These are phyloP conservation scores for Cololabis saira DNA, from an alignment of 2,113 vertebrate genomes.

Conservation along the genomic window DNA sequence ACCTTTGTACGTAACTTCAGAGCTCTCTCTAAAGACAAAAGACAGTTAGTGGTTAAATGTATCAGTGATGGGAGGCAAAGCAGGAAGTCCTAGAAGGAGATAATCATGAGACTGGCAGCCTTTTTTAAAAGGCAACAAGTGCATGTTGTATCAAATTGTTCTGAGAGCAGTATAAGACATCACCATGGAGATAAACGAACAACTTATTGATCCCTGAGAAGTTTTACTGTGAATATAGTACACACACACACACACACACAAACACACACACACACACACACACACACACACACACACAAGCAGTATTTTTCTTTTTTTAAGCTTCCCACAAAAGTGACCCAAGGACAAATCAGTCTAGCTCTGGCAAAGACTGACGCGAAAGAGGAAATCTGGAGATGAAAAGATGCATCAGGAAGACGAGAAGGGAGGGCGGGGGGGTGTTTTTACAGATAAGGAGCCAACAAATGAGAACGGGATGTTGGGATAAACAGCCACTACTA, in stretches of 20 bases:
- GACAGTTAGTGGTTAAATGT: conserved; percentile 7
- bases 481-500: conserved; percentile 30
- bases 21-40: background rate
- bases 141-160: conserved; percentile 93
- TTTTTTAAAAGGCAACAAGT: conserved; percentile 85
- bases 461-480: conserved; percentile 48
- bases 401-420: conserved; percentile 33
- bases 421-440: conserved; percentile 12
- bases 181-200: conserved; percentile 86
- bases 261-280: conserved; percentile 8
- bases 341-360: conserved; percentile 17
- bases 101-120: conserved; percentile 57
- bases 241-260: too few species aligned
- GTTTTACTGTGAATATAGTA: conserved; percentile 97
- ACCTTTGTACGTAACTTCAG: conserved; percentile 3
- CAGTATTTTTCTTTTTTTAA: background rate
- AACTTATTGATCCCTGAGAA: conserved; percentile 94
- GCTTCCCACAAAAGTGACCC: background rate
- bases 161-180: conserved; percentile 91
- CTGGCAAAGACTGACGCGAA: conserved; percentile 20
- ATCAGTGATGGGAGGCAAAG: background rate
- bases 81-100: background rate
- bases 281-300: too few species aligned
- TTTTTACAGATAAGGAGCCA: conserved; percentile 38
- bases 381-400: conserved; percentile 43